A percentile compares a stretch with the other conserved stretches of the same genome.
Evolutionary conservation across 1,140 invertebrate species (phyloP).

Genomic region (Aphelinus atriplicis): DNA sequence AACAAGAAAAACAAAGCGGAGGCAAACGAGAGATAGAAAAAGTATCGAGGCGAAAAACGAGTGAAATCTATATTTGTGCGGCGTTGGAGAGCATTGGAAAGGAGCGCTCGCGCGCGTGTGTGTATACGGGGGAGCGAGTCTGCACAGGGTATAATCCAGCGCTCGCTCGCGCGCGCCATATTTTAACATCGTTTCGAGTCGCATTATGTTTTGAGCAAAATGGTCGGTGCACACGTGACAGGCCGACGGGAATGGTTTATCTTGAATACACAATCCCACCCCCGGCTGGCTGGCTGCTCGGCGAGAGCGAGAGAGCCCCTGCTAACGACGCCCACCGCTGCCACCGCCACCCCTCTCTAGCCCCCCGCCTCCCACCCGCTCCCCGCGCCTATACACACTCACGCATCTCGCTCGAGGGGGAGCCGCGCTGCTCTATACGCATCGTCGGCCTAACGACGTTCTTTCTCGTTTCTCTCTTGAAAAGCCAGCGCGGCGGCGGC

Average conservation of each 20-base stretch:
- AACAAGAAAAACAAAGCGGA: too few relatives aligned
- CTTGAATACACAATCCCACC: constrained; percentile 63
- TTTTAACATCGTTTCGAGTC: constrained; percentile 61
- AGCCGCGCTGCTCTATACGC: constrained; percentile 37
- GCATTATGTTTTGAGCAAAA: constrained; percentile 63
- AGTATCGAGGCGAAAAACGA: neutral
- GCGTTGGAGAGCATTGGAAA: too few relatives aligned
- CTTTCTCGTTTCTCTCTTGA: constrained; percentile 55
- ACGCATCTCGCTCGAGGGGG: constrained; percentile 7
- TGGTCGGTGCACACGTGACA: constrained; percentile 64
- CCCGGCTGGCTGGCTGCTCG: constrained; percentile 23
- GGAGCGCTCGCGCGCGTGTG: constrained; percentile 37
- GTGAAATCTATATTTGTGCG: too few relatives aligned
- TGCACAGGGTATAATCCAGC: too few relatives aligned
- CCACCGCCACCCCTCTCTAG: constrained; percentile 43
- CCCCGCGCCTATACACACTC: neutral
- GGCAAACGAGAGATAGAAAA: neutral
- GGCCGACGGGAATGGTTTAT: constrained; percentile 62
- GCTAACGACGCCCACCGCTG: constrained; percentile 57
- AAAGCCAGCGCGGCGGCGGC: constrained; percentile 36
- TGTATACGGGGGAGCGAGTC: constrained; percentile 29
- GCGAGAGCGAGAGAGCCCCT: constrained; percentile 43
- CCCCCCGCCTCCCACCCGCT: neutral
- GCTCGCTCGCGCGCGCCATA: constrained; percentile 49
- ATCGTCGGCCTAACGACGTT: constrained; percentile 56